Evolutionary conservation across 1,140 invertebrate genomes (phyloP), one percentile per base, ranked within the genome.

Genomic region (Sminthurides bifidus): DNA sequence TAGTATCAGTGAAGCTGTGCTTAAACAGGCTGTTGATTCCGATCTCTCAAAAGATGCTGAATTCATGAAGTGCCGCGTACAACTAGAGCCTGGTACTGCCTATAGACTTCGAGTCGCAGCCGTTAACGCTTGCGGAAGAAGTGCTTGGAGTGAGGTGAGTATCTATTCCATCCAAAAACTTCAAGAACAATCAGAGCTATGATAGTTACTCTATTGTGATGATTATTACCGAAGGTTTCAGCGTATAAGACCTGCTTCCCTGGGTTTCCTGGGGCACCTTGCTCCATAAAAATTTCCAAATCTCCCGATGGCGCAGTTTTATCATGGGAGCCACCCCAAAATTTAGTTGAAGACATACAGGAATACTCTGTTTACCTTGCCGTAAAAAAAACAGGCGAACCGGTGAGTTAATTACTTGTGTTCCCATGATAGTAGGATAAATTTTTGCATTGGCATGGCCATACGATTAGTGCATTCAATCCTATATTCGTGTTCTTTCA

Each of bases 301-400:
- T 85, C 87, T 24, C 71, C 77, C 12, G 92, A 97, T 62, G 94
- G 94, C 40, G 93, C 93, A 33, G 87, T 94, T 68, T 73, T 98
- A 15, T 92, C 91, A 0, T 98, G 95, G 95, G 93, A 98, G 71
- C 90, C 92, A 8, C 95, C 95, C 17, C 83, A 87, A 31, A 85
- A 84, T 60, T 85, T 87, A 58, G 82, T 86, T 50, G 93, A 91
- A 23, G 82, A 86, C 61, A 98, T 98, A 55, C 80, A 87, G 17
- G 94, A 98, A 69, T 99, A 98, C 74, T 93, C 91, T 0, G 94
- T 98, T 0, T 98, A 97, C 72, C 76, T 99, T 54, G 93, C 94
- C 15, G 88, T 53, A 12, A 53, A 53, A 26, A 14, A 12, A n/a
- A n/a, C n/a, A 14, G 35, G 35, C 35, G 35, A 37, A 12, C 35